These are phyloP conservation scores for Tetragonula clypearis DNA, from an alignment of 1,140 invertebrate genomes.

Conservation along the genomic window DNA sequence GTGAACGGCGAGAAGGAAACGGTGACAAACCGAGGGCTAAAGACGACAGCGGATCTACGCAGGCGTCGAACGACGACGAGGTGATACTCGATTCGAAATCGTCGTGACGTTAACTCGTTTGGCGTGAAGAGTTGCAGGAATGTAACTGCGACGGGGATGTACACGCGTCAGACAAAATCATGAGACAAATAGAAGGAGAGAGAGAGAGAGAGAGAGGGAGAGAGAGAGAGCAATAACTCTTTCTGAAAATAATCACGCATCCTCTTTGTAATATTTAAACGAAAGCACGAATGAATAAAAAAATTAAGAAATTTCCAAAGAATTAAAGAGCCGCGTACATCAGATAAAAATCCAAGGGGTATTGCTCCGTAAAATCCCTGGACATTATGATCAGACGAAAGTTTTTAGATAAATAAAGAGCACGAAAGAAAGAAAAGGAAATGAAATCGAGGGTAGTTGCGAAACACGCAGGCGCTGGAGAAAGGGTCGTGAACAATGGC, in stretches of 20 bases:
- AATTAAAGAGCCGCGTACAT: not conserved
- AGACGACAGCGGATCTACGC: not conserved
- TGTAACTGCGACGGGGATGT: not conserved
- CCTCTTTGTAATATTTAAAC: not conserved
- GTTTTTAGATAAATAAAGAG: not conserved
- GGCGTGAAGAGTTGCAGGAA: not conserved
- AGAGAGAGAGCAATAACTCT: not conserved
- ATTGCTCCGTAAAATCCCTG: not conserved
- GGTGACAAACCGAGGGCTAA: not conserved
- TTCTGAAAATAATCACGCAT: not conserved
- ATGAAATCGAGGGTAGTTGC: conserved; percentile 11
- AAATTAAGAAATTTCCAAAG: not conserved
- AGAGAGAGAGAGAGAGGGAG: no score
- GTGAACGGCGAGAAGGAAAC: not conserved
- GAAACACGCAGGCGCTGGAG: not conserved
- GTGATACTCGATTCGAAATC: not conserved
- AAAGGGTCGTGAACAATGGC: conserved; percentile 39
- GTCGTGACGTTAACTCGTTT: conserved; percentile 15
- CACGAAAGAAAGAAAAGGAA: not conserved
- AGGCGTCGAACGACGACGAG: not conserved
- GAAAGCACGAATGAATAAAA: not conserved
- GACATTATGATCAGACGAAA: conserved; percentile 7
- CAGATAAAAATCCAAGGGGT: not conserved
- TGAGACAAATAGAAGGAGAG: no score
- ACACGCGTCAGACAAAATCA: not conserved